Evolutionary conservation across 2,797 vertebrate species (phyloP).

Genomic region (Sebastes vulpes): DNA sequence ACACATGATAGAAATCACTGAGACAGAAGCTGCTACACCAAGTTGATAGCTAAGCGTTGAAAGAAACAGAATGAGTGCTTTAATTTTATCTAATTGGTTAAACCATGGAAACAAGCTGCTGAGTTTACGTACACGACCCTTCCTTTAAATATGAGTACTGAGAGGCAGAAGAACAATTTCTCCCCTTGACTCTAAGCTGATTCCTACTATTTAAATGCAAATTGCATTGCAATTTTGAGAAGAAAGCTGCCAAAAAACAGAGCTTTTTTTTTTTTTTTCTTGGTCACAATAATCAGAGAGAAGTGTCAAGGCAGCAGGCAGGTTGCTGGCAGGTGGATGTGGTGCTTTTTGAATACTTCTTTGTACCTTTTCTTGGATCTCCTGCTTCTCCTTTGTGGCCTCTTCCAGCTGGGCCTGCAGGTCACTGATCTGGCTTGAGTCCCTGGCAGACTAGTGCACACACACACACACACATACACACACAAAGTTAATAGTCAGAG

Average conservation of each 20-base stretch:
- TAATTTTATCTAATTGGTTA: constrained; percentile 18
- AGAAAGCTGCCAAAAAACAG: constrained; percentile 32
- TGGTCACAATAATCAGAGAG: constrained; percentile 66
- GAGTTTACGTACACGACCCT: constrained; percentile 15
- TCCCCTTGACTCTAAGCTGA: constrained; percentile 36
- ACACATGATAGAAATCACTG: not conserved
- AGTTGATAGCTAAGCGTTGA: not conserved
- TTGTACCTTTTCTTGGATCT: constrained; percentile 96
- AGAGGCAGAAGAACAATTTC: constrained; percentile 32
- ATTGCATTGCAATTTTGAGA: constrained; percentile 45
- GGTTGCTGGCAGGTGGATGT: constrained; percentile 43
- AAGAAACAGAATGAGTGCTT: not conserved
- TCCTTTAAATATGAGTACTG: constrained; percentile 25
- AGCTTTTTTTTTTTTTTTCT: constrained; percentile 1
- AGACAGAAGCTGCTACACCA: not conserved
- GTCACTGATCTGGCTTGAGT: constrained; percentile 96
- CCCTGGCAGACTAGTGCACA: constrained; percentile 90
- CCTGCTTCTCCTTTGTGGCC: constrained; percentile 95
- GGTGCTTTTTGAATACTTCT: constrained; percentile 47
- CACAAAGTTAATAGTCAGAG: constrained; percentile 4
- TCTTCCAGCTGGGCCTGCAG: constrained; percentile 96
- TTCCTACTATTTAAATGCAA: constrained; percentile 67
- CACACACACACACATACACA: constrained; percentile 17
- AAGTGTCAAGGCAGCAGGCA: constrained; percentile 34
- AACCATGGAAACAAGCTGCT: not conserved